Evolutionary conservation across 2,888 invertebrate species (phyloP), one percentile per base, ranked within the genome.

Genomic region (Junonia oenone): DNA sequence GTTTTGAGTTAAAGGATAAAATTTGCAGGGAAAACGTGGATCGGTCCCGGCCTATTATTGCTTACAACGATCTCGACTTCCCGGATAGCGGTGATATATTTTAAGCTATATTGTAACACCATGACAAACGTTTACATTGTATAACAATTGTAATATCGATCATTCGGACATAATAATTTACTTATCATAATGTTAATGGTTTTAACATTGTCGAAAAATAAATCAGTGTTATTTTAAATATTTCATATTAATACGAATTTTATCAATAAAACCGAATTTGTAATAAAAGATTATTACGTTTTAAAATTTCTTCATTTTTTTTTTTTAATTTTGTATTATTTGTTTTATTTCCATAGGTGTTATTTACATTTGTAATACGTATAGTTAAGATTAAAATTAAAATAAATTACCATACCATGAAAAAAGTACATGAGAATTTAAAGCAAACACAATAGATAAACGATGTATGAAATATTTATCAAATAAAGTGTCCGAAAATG

Each of bases 21-120:
- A 63, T 87, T 93, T 92, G 71, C 92, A 93, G 93, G 92, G 87
- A 92, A 79, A 91, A 91, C 82, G 89, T 91, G 92, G 93, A 93
- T 81, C 92, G 92, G 72, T 92, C 93, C 83, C 93, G 97, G 86
- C 93, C 95, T 83, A 92, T 96, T 83, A 92, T 97, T 86, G 95
- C 94, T 83, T 97, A 97, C 93, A 94, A 95, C 91, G 97, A 97
- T 92, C 93, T 97, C 91, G 97, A 97, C 92, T 95, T 95, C 83
- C 95, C 95, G 89, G 95, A 95, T 81, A 92, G 90, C 90, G 92
- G 92, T 80, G 95, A 96, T 82, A 92, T 94, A 82, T 95, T 95
- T 86, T 94, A 91, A 91, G 68, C 69, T 64, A 46, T 65, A 64
- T 68, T 62, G 67, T 64, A 64, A 49, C 61, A 38, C 55, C 55